Base-by-base conservation (phyloP, 2,888 invertebrate species). In the Eueremaeus valkanovi region DNA sequence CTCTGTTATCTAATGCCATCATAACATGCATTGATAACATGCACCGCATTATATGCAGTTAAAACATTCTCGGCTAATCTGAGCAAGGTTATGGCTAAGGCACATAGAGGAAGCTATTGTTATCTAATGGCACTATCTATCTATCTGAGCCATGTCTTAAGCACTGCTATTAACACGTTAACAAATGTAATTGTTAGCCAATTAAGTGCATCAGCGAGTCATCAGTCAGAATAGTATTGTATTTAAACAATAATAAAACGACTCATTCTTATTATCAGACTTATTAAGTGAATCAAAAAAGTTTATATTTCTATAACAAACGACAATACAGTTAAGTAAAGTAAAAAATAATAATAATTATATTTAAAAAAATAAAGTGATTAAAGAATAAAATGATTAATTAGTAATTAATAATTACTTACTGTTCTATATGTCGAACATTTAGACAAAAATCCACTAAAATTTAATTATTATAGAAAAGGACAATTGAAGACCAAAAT, bases 41-140 rank as follows among this genome's bases (percentile, higher is more conserved):
- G 18, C n/a, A n/a, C n/a, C n/a, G n/a, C n/a, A n/a, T n/a, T n/a
- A n/a, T n/a, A n/a, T n/a, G n/a, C n/a, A n/a, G n/a, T n/a, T n/a
- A n/a, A n/a, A n/a, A 42, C 16, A 42, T 42, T 42, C 42, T 42
- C 42, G 16, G 16, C 16, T 42, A 9, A 42, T 42, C 42, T 16
- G 9, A 42, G n/a, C n/a, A n/a, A n/a, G n/a, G n/a, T n/a, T n/a
- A n/a, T n/a, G n/a, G n/a, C n/a, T n/a, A n/a, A n/a, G 29, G 29
- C 55, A 24, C 3, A n/a, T 27, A 63, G n/a, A 63, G 63, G 63
- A 63, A 36, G 63, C 33, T 63, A 31, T 63, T 63, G 63, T 29
- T 11, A 63, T 18, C 55, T 55, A 55, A 55, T 55, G 27, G 55
- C 55, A 6, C 27, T 45, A 18, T n/a, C n/a, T n/a, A n/a, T n/a